phyloP scores from a whole-genome alignment of 2,888 invertebrate species.

The Nymphalis urticae region DNA sequence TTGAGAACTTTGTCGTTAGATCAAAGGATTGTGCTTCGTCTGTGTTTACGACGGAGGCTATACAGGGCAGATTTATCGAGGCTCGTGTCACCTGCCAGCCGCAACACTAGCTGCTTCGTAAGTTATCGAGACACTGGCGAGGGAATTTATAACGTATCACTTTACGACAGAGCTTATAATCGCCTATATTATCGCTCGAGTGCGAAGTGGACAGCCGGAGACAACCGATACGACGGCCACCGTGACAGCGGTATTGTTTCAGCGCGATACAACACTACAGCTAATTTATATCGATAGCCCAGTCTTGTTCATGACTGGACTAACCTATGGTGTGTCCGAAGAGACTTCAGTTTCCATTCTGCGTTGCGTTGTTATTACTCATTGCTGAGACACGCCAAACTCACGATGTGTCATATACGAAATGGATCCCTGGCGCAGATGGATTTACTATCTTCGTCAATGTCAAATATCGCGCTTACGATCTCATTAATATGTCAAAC shows the following conservation, averaged over 20 bases:
- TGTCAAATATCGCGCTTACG: conserved; percentile 15
- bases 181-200: conserved; percentile 37
- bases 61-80: conserved; percentile 68
- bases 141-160: conserved; percentile 46
- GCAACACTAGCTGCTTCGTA: conserved; percentile 64
- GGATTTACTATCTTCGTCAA: conserved; percentile 36
- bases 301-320: conserved; percentile 61
- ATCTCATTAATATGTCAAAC: conserved; percentile 5
- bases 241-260: conserved; percentile 74
- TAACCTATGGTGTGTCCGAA: conserved; percentile 38
- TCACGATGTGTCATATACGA: conserved; percentile 38
- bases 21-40: conserved; percentile 57
- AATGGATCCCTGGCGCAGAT: conserved; percentile 30
- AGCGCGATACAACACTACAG: conserved; percentile 61
- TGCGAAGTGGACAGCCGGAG: conserved; percentile 58
- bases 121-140: conserved; percentile 46
- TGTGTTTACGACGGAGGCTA: conserved; percentile 54
- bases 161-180: conserved; percentile 46
- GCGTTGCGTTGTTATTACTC: conserved; percentile 38
- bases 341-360: conserved; percentile 40
- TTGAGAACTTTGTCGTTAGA: conserved; percentile 59
- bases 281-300: conserved; percentile 75
- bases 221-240: conserved; percentile 65
- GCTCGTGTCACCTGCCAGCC: conserved; percentile 72
- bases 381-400: conserved; percentile 33